Conservation (phyloP, 2,888 invertebrate genomes). For the Lasioglossum lativentre region DNA sequence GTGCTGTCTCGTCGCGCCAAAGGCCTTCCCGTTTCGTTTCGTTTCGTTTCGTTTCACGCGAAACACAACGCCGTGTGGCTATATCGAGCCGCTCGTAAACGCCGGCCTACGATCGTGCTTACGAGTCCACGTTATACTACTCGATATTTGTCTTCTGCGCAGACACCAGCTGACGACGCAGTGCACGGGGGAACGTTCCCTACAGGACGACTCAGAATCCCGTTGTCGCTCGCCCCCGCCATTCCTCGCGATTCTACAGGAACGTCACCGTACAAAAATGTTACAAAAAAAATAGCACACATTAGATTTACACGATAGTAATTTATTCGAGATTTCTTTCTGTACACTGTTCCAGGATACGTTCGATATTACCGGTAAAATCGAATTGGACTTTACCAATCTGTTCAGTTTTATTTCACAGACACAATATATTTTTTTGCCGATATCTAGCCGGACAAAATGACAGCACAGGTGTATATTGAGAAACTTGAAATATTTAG, state of each 20-base stretch:
- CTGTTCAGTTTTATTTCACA: neutral
- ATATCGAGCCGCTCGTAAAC: constrained; percentile 65
- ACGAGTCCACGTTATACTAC: constrained; percentile 38
- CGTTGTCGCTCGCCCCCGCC: neutral
- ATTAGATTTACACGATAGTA: too few relatives aligned
- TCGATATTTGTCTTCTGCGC: constrained; percentile 57
- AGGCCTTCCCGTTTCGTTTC: neutral
- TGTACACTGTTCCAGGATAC: too few relatives aligned
- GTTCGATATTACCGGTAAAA: neutral
- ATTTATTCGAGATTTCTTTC: too few relatives aligned
- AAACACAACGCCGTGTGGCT: constrained; percentile 33
- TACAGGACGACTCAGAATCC: constrained; percentile 34
- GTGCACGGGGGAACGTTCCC: neutral
- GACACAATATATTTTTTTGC: too few relatives aligned
- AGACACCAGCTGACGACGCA: constrained; percentile 59
- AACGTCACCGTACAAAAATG: neutral
- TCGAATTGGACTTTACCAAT: neutral
- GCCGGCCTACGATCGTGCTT: constrained; percentile 53
- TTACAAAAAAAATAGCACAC: too few relatives aligned
- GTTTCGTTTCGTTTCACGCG: constrained; percentile 31
- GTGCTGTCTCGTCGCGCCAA: neutral
- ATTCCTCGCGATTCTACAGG: neutral
- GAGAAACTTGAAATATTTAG: too few relatives aligned
- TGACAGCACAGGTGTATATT: too few relatives aligned
- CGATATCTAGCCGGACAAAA: too few relatives aligned